phyloP scores from a whole-genome alignment of 2,113 vertebrate genomes.

The Zeus faber region DNA sequence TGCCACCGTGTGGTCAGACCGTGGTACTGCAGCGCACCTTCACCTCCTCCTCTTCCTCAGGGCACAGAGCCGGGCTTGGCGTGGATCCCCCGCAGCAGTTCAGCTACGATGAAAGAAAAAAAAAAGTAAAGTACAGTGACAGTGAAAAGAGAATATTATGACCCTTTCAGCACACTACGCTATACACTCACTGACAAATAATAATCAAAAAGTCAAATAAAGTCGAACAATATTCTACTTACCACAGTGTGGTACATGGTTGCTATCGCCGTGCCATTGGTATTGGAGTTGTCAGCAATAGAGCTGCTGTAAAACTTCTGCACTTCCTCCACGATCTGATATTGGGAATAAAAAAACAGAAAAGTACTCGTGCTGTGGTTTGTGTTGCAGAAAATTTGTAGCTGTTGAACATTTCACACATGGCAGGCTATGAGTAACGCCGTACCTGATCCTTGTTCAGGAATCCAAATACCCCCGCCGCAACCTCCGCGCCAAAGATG shows the following conservation, averaged over 20 bases:
- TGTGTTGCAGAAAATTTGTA: not conserved
- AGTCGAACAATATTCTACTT: slow-evolving; percentile 23
- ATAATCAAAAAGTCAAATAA: not conserved
- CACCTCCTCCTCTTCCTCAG: not conserved
- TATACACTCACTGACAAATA: not conserved
- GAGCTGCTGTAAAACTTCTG: slow-evolving; percentile 83
- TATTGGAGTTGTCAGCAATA: slow-evolving; percentile 45
- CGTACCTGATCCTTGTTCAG: slow-evolving; percentile 85
- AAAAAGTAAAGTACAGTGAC: not conserved
- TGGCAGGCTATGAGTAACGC: slow-evolving; percentile 11
- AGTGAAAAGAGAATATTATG: not conserved
- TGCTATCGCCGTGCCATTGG: slow-evolving; percentile 57
- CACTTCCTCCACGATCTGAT: slow-evolving; percentile 84
- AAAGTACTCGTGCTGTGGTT: not conserved
- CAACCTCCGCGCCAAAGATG: slow-evolving; percentile 93
- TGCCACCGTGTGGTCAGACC: slow-evolving; percentile 31
- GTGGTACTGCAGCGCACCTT: slow-evolving; percentile 43
- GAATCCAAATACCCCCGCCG: slow-evolving; percentile 94
- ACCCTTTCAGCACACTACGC: slow-evolving; percentile 3
- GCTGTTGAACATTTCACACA: too few relatives aligned
- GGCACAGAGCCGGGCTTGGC: slow-evolving; percentile 27
- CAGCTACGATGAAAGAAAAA: slow-evolving; percentile 51
- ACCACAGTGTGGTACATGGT: slow-evolving; percentile 62
- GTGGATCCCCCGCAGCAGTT: slow-evolving; percentile 60
- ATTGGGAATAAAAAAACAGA: slow-evolving; percentile 20